Evolutionary conservation across 2,888 invertebrate species (phyloP), one percentile per base, ranked within the genome.

Genomic region (Heliconius charithonia): DNA sequence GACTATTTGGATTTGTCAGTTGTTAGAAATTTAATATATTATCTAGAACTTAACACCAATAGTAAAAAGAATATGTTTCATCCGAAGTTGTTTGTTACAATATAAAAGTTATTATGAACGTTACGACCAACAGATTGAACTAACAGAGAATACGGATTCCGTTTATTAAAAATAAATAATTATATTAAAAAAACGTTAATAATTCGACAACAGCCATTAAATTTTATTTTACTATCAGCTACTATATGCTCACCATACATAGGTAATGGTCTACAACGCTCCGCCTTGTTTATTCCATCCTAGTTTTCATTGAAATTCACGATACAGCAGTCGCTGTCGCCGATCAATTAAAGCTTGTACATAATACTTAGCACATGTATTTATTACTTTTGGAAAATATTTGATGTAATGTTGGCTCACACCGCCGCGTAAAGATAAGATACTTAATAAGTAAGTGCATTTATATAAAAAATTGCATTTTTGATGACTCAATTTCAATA

Each of bases 261-360:
- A n/a, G n/a, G n/a, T n/a, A 67, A n/a, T 37, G 67, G 1, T 37
- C 37, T 67, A 37, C 67, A 37, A 22, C 37, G 67, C n/a, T 67
- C 67, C 32, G 37, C 37, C 67, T 37, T 37, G 37, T 37, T 67
- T 37, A 67, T 66, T 66, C 32, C 67, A 67, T 67, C 37, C 67
- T 67, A 45, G 16, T 41, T 69, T 67, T 69, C 41, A 69, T 45
- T 41, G 45, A 69, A 45, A 45, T 41, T 25, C 37, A 41, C 41
- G 13, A 25, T 41, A 16, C 37, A 45, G 3, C 32, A n/a, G n/a
- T 59, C 56, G 37, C 72, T 59, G n/a, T 72, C 59, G 59, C 37
- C 56, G 25, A 59, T 72, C 72, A 72, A 72, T 59, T 74, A 65
- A 63, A 73, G 37, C 73, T 73, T 73, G 73, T 63, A 29, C 25